These are phyloP conservation scores for Tridacna gigas DNA, from an alignment of 2,888 invertebrate species.

Conservation along the genomic window DNA sequence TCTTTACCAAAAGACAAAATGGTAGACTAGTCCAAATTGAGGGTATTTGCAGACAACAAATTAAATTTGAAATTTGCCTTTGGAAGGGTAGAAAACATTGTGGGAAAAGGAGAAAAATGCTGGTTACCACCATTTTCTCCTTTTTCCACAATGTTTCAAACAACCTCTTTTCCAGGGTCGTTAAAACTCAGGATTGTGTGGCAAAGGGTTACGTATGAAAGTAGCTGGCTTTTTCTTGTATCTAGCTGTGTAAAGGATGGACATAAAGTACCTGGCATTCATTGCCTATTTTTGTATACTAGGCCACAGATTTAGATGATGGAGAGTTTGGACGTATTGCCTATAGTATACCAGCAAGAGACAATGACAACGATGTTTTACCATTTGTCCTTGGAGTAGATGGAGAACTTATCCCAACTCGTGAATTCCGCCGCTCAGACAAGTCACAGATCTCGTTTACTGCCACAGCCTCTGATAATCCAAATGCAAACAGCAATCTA, in stretches of 20 bases:
- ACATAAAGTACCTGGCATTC: neutral
- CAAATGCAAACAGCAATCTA: constrained; percentile 4
- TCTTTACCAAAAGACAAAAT: no score
- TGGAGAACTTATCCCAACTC: constrained; percentile 45
- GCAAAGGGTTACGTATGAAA: no score
- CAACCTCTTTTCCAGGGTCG: no score
- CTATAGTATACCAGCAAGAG: constrained; percentile 45
- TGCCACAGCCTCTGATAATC: constrained; percentile 61
- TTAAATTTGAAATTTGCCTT: no score
- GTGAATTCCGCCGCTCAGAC: constrained; percentile 52
- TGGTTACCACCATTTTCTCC: no score
- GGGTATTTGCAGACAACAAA: no score
- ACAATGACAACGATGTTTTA: constrained; percentile 38
- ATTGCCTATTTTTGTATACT: neutral
- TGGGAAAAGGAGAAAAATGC: no score
- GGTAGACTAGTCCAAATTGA: no score
- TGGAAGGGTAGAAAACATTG: no score
- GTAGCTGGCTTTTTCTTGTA: no score
- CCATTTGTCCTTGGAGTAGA: constrained; percentile 55
- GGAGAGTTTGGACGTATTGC: constrained; percentile 62
- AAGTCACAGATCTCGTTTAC: constrained; percentile 60
- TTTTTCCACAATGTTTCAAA: no score
- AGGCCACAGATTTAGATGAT: constrained; percentile 70
- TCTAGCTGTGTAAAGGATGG: neutral
- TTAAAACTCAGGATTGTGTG: no score